Evolutionary conservation across 2,113 vertebrate species (phyloP).

Genomic region (Probosciger aterrimus): DNA sequence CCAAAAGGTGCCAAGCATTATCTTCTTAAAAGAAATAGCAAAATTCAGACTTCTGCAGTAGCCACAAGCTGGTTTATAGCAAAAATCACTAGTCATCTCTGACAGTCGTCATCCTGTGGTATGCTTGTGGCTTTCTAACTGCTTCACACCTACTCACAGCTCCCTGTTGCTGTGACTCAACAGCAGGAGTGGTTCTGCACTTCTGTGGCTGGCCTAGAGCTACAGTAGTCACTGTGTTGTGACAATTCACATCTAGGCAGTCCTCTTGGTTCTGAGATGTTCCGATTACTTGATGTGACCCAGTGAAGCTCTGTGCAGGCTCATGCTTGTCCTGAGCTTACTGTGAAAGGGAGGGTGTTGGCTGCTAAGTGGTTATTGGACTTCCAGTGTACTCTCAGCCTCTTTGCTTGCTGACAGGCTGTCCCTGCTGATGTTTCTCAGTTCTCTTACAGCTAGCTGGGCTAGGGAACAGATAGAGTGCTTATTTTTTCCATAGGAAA

Average conservation of each 20-base stretch:
- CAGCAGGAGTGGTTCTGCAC: background rate
- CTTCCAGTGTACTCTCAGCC: background rate
- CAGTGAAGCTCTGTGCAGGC: background rate
- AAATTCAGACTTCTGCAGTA: background rate
- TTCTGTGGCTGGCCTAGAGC: background rate
- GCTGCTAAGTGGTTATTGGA: background rate
- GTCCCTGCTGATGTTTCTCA: background rate
- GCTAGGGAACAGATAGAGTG: background rate
- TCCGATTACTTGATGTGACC: background rate
- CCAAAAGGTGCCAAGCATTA: background rate
- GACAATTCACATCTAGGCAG: background rate
- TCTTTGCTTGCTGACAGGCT: background rate
- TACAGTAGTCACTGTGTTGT: background rate
- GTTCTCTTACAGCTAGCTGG: background rate
- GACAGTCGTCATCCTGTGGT: background rate
- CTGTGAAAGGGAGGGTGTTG: background rate
- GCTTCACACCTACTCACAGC: background rate
- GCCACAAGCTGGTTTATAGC: background rate
- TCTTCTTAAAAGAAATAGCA: background rate
- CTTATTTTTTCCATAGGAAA: too few species aligned
- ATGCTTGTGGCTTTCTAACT: background rate
- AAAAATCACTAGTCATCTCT: background rate
- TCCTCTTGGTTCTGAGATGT: background rate
- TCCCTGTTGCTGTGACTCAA: slow-evolving; percentile 27
- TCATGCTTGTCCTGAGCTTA: background rate